Percentiles rank a stretch among this genome's conserved stretches.
These are phyloP conservation scores for Agrotis puta DNA, from an alignment of 2,888 invertebrate genomes.

Conservation along the genomic window DNA sequence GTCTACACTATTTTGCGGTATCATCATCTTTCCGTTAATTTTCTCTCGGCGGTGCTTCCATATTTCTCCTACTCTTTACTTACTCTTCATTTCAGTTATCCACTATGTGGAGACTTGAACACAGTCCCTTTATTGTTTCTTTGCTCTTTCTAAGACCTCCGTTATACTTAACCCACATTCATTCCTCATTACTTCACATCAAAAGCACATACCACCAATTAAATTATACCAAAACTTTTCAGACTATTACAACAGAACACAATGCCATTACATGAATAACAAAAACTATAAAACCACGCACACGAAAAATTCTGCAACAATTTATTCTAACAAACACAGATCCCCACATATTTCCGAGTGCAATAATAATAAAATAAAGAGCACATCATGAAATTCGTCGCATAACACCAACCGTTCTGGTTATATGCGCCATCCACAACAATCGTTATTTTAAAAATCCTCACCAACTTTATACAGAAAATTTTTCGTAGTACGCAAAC, in stretches of 20 bases:
- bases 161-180: neutral
- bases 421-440: slow-evolving; percentile 37
- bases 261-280: slow-evolving; percentile 34
- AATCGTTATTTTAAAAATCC: slow-evolving; percentile 55
- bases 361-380: slow-evolving; percentile 65
- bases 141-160: neutral
- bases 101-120: neutral
- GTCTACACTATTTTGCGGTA: slow-evolving; percentile 24
- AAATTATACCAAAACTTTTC: neutral
- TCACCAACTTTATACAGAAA: slow-evolving; percentile 56
- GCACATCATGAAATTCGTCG: slow-evolving; percentile 47
- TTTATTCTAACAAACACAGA: slow-evolving; percentile 47
- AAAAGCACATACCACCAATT: neutral
- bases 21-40: neutral
- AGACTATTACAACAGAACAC: slow-evolving; percentile 5
- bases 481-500: slow-evolving; percentile 51
- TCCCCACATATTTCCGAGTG: slow-evolving; percentile 50
- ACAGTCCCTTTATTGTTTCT: neutral
- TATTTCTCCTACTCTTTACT: neutral
- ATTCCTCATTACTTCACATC: neutral
- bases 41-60: no score
- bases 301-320: slow-evolving; percentile 42
- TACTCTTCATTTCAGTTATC: neutral
- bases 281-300: slow-evolving; percentile 29
- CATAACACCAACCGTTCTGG: slow-evolving; percentile 35